Base-by-base conservation (phyloP, 2,888 invertebrate genomes). In the Invenusta paracnida region DNA sequence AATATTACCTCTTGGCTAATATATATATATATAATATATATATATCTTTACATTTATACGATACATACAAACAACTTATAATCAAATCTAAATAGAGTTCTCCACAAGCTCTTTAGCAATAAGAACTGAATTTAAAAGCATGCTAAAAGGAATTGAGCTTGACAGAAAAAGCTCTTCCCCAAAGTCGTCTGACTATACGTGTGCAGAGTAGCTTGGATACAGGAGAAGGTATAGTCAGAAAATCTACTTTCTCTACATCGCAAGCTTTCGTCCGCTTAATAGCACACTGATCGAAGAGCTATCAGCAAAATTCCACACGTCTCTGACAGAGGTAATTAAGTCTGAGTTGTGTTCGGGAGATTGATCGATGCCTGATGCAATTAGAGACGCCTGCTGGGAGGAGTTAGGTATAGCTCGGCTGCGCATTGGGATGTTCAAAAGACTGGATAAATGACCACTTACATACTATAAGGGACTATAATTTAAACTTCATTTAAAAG, bases 321-420 rank as follows among this genome's bases (percentile, higher is more conserved):
- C 73, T 73, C 73, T 73, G 73, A 73, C 73, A 73, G 73, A 73
- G 73, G 73, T 73, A 73, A 73, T 73, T 73, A 73, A 73, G 73
- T 73, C 73, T 73, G 73, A 73, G 73, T 73, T 25, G 73, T 73
- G 73, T 73, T 73, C 73, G 73, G 27, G 5, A 73, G 27, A 73
- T 2, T 73, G 73, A 73, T 73, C 73, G 73, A 73, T 73, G 73
- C 73, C 73, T 73, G 27, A 73, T 73, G 73, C 73, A 73, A 73
- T 73, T 73, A 73, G 73, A 73, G 73, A 73, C 73, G 48, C 48
- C 48, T 48, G 48, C 73, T 73, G 2, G 73, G 48, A 48, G 48
- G 17, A 48, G 48, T 23, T 23, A 23, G 73, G 23, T n/a, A 2
- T 2, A 73, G 73, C 25, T 73, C 11, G 5, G 2, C 11, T 73